Evolutionary conservation across 2,888 invertebrate species (phyloP), one percentile per base, ranked within the genome.

Genomic region (Coremacera marginata): DNA sequence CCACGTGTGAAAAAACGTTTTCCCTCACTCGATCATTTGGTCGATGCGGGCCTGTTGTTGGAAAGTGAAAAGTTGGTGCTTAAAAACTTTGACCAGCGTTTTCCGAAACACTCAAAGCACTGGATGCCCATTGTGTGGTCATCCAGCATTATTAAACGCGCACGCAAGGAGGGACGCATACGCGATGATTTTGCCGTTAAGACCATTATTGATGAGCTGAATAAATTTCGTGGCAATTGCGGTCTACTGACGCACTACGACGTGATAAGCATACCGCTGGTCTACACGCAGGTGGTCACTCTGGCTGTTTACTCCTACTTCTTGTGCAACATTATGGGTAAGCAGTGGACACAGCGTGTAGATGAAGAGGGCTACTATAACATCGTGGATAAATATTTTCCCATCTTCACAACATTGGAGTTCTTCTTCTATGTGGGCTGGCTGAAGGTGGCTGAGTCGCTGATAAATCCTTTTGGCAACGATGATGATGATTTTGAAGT

Each of bases 51-150:
- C 81, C 90, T 96, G 37, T 88, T 96, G 78, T 91, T 94, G 74
- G 94, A 95, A 76, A 96, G 94, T 85, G 96, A 96, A 87, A 93
- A 93, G 84, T 90, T 89, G 11, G 95, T 96, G 77, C 92, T 96
- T 77, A 92, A 93, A 67, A 92, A 93, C 83, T 89, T 96, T 82
- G 94, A 96, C 86, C 88, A 90, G 57, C 95, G 95, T 85, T 95
- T 95, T 86, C 95, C 95, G 0, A 93, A 94, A 80, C 94, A 95
- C 77, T 93, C 95, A n/a, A 96, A 96, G 85, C 95, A 96, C 88
- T 96, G 96, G 96, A 86, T 96, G 86, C 96, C 96, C 9, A 94
- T 96, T 81, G 95, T 96, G 14, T 96, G 96, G 96, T 96, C 96
- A 0, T 93, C 95, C 0, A 95, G 95, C 86, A 95, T 96, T 83